Evolutionary conservation across 2,888 invertebrate species (phyloP), one percentile per base, ranked within the genome.

Genomic region (Eulithis prunata): DNA sequence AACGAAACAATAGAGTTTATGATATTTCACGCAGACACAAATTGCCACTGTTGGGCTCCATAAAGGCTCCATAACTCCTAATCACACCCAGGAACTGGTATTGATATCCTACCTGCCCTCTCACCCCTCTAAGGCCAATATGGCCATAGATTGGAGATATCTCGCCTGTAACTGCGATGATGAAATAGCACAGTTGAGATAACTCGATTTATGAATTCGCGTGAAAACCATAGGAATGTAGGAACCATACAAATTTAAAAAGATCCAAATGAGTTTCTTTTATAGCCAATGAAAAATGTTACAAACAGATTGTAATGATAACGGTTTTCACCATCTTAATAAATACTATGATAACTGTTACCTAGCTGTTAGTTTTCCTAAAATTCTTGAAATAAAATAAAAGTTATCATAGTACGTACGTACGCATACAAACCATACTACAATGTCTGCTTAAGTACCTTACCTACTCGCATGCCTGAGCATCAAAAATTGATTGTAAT

Each of bases 91-190:
- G 45, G 43, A 45, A 62, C 51, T 45, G 64, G 36, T 64, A 64
- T 64, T 55, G 43, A 57, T 63, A 56, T 59, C 51, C 58, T 51
- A 43, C 21, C 14, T 55, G 55, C 49, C 59, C 64, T 59, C 55
- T 56, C 32, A 64, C 59, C 64, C 51, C 12, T 52, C 57, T 57
- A 57, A 56, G 62, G 56, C n/a, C n/a, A n/a, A n/a, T n/a, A 57
- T 49, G 51, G 47, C 58, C 36, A 45, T 49, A 59, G 58, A 64
- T 64, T 28, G n/a, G 12, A 59, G 64, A 59, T 55, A 56, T 6
- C 14, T 45, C n/a, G 41, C 45, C 32, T 43, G 56, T 51, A 49
- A 55, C 56, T 55, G 49, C 28, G 46, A 51, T 62, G 56, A 28
- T 56, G 56, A 56, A 51, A 55, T 49, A 38, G 10, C 55, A 8